Evolutionary conservation across 2,888 invertebrate genomes (phyloP).

Genomic region (Nomada fabriciana): DNA sequence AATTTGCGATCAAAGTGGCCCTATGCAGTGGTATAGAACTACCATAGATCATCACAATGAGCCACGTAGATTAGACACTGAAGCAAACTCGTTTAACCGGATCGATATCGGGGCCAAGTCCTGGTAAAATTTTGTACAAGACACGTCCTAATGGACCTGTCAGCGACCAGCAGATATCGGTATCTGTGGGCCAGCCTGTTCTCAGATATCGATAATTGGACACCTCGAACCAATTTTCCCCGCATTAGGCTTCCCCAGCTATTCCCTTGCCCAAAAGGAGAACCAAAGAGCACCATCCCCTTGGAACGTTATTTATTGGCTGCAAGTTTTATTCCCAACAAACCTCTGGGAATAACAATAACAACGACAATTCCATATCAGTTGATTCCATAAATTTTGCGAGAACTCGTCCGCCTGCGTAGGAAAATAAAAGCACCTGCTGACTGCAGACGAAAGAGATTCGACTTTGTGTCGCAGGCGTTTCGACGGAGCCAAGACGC

Average conservation of each 20-base stretch:
- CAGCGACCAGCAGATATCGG: conserved; percentile 34
- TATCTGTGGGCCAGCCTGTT: conserved; percentile 23
- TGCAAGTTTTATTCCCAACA: too few species aligned
- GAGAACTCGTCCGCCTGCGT: too few species aligned
- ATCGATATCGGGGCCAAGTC: conserved; percentile 43
- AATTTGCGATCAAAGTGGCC: not conserved
- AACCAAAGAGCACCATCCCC: not conserved
- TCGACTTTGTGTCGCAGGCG: too few species aligned
- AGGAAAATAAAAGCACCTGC: too few species aligned
- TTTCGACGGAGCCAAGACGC: too few species aligned
- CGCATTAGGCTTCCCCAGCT: conserved; percentile 7
- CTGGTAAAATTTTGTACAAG: conserved; percentile 50
- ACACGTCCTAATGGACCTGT: conserved; percentile 52
- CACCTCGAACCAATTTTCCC: conserved; percentile 36
- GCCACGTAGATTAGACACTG: conserved; percentile 33
- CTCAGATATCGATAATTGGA: conserved; percentile 46
- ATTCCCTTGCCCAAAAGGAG: not conserved
- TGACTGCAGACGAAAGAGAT: too few species aligned
- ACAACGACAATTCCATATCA: too few species aligned
- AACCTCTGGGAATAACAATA: too few species aligned
- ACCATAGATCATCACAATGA: not conserved
- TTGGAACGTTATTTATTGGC: too few species aligned
- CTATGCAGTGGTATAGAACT: not conserved
- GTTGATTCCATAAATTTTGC: too few species aligned
- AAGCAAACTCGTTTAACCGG: conserved; percentile 31